A percentile compares a stretch with the other conserved stretches of the same genome.
These are phyloP conservation scores for Aurelia sp. DNA, from an alignment of 30 jellyfish, hydroid and myxozoan genomes.

Conservation along the genomic window DNA sequence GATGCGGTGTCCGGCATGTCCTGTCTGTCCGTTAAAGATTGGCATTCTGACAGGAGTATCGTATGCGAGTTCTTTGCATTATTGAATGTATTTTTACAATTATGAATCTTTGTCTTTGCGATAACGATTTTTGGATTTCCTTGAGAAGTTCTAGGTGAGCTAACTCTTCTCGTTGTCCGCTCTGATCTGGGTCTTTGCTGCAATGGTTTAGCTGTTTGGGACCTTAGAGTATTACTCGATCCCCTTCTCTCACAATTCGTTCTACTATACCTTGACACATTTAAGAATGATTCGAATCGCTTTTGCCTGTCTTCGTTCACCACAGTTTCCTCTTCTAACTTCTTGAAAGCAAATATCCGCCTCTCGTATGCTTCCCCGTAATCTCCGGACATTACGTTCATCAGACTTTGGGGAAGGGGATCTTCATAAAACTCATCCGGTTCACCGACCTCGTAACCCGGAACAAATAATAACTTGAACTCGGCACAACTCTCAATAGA, in stretches of 20 bases:
- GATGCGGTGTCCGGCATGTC: constrained; percentile 24
- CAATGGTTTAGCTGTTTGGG: constrained; percentile 1
- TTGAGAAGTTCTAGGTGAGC: background rate
- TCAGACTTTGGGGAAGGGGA: constrained; percentile 17
- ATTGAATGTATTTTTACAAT: constrained; percentile 7
- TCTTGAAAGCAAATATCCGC: constrained; percentile 28
- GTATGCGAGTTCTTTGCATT: constrained; percentile 25
- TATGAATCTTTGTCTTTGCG: background rate
- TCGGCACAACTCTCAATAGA: constrained; percentile 57
- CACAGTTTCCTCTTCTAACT: constrained; percentile 38
- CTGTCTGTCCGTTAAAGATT: background rate
- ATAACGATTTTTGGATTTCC: background rate
- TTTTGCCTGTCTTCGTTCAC: constrained; percentile 52
- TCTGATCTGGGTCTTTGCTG: background rate
- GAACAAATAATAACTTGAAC: constrained; percentile 56
- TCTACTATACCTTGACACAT: constrained; percentile 33
- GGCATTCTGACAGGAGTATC: constrained; percentile 27
- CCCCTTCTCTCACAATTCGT: constrained; percentile 25
- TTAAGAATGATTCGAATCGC: constrained; percentile 14
- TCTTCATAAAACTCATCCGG: constrained; percentile 59
- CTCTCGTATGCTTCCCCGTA: constrained; percentile 17
- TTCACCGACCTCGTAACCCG: constrained; percentile 62
- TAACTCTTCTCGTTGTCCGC: background rate
- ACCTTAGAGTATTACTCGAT: background rate
- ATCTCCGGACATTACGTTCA: background rate